Base-by-base conservation (phyloP, 2,113 vertebrate species). In the Xyrauchen texanus region DNA sequence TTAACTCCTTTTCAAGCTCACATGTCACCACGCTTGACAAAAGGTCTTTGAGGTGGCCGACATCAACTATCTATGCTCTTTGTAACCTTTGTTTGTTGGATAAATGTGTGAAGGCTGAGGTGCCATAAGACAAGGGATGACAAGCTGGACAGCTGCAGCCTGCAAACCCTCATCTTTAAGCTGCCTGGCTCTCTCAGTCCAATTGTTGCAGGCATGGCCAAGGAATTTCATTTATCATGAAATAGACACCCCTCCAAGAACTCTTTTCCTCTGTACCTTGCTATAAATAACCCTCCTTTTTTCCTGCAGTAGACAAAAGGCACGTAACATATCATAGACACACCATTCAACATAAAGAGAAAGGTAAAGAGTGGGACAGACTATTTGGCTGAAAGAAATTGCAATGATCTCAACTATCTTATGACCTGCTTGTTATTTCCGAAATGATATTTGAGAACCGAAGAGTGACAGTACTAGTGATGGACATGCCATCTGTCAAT, bases 181-280 rank as follows among this genome's bases (percentile, higher is more conserved):
- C 85, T 79, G 68, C 53, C 78, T 10, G 82, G 79, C 72, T 62
- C 68, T 76, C 79, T 53, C 63, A 72, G 82, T 52, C 78, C 86
- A 72, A 83, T 88, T 87, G 87, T 84, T 76, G 70, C 60, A 9
- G 57, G 79, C 83, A 42, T 71, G 69, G 85, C 79, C 78, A 78
- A 90, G 85, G 86, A 89, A 89, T 89, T 89, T 86, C 81, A 90
- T 90, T 89, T 86, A 88, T 90, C 89, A 88, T 87, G 88, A 89
- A 47, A 82, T 68, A 77, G 86, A 88, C 86, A 88, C 84, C 84
- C 77, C 85, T 85, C 81, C 86, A 78, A 72, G 68, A 88, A 85
- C 85, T 84, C 78, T 65, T 79, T 81, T 86, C 88, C 88, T 87
- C 81, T 84, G 79, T 86, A 70, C 86, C 70, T 83, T 77, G 53